Base-by-base conservation (phyloP, 2,113 vertebrate genomes). In the Trichomycterus rosablanca region DNA sequence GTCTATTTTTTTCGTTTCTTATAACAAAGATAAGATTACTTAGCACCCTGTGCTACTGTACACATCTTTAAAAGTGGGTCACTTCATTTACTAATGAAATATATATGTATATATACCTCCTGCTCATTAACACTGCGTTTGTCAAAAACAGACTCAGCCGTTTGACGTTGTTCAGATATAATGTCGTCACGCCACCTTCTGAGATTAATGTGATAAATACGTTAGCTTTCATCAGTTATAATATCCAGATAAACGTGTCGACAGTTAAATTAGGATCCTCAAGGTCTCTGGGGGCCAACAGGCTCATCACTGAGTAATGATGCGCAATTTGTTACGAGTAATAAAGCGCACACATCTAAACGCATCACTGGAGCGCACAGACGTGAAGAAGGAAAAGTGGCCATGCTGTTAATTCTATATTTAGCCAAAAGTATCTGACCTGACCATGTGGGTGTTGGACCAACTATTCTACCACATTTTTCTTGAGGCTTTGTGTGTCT, bases 1-100 rank as follows among this genome's bases (percentile, higher is more conserved):
- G n/a, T 79, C 83, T 81, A n/a, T n/a, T n/a, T 63, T 57, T 60
- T 63, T 34, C 15, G 42, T 57, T 44, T 26, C 18, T 22, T 9
- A 46, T 46, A 43, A 30, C 52, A 40, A 19, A 49, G 32, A 65
- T 23, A 10, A 20, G 28, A 49, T 35, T 22, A 20, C 43, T 56
- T 26, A 49, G 14, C 51, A 55, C 51, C 32, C 26, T 9, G 18
- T 20, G 39, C 10, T 15, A 55, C 51, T 39, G 43, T 39, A 37
- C 40, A 59, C 48, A 20, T 18, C 20, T 34, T 19, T 11, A n/a
- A n/a, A 12, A 40, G n/a, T 40, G 15, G n/a, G 14, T 34, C 1
- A 34, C 30, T 5, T 34, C 10, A 10, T 34, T 34, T 34, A 35
- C 9, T 5, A 40, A 40, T 40, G 15, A 40, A 40, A 40, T 40